Conservation (phyloP, 2,888 invertebrate genomes). For the Chaetogeoica ovagalla region DNA sequence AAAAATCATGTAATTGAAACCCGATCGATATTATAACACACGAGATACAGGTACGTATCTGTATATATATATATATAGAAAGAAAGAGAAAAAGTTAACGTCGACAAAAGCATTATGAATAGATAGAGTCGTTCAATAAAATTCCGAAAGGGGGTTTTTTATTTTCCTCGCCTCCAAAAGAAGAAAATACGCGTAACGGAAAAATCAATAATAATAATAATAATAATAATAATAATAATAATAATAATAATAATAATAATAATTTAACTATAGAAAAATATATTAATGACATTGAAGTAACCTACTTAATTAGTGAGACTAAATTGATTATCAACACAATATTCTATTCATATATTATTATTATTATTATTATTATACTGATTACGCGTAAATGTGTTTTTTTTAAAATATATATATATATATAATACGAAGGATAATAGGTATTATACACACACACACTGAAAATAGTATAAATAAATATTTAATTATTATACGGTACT, state of each 20-base stretch:
- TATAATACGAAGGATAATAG: not conserved
- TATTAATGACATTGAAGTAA: conserved; percentile 36
- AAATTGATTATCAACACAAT: conserved; percentile 13
- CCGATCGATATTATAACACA: too few species aligned
- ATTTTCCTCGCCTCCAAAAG: too few species aligned
- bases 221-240: not conserved
- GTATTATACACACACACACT: too few species aligned
- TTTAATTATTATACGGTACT: not conserved
- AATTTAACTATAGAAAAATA: not conserved
- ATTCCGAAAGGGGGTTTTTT: too few species aligned
- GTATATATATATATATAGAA: too few species aligned
- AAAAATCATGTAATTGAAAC: not conserved
- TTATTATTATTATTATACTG: not conserved
- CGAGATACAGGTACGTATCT: too few species aligned
- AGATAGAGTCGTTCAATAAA: too few species aligned
- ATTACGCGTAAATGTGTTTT: conserved; percentile 4
- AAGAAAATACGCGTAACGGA: too few species aligned
- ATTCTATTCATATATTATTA: too few species aligned
- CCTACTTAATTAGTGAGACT: conserved; percentile 17
- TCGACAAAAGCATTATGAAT: too few species aligned
- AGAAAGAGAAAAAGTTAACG: too few species aligned
- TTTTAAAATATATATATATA: too few species aligned
- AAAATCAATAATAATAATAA: not conserved
- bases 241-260: not conserved
- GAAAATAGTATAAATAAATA: not conserved